These are phyloP conservation scores for Falcunculus frontatus DNA, from an alignment of 2,113 vertebrate genomes.

Conservation along the genomic window DNA sequence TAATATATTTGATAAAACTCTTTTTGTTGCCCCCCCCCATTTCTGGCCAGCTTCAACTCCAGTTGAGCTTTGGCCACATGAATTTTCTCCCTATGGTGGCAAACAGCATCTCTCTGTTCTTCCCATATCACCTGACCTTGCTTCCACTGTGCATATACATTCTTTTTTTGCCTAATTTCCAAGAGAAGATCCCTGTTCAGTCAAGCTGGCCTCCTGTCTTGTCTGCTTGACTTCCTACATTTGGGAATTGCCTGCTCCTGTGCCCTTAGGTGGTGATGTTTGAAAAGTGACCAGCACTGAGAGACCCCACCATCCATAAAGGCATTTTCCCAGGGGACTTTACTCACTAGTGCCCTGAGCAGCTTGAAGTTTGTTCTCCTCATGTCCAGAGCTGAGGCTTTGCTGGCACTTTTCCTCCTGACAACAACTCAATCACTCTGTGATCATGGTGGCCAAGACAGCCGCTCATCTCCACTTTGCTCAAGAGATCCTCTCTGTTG, in stretches of 20 bases:
- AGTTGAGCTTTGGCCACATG: rapidly evolving
- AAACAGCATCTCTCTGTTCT: background rate
- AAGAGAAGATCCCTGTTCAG: background rate
- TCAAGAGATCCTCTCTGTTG: rapidly evolving
- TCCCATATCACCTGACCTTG: background rate
- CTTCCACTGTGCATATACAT: background rate
- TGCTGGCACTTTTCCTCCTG: background rate
- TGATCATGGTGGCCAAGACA: background rate
- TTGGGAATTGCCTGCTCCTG: background rate
- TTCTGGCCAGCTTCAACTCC: background rate
- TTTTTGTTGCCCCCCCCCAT: background rate
- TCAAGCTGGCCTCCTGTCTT: background rate
- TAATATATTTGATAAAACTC: background rate
- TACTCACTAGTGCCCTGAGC: background rate
- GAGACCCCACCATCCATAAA: rapidly evolving
- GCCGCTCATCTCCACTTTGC: background rate
- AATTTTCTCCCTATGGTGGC: background rate
- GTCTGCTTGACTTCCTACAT: background rate
- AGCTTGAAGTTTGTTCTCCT: background rate
- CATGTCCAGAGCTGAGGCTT: background rate
- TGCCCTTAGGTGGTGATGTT: background rate
- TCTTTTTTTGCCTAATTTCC: background rate
- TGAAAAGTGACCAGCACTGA: background rate
- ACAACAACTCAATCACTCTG: background rate
- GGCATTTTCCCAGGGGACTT: background rate